These are phyloP conservation scores for Brachionus plicatilis DNA, from an alignment of 1,140 invertebrate genomes.

Conservation along the genomic window DNA sequence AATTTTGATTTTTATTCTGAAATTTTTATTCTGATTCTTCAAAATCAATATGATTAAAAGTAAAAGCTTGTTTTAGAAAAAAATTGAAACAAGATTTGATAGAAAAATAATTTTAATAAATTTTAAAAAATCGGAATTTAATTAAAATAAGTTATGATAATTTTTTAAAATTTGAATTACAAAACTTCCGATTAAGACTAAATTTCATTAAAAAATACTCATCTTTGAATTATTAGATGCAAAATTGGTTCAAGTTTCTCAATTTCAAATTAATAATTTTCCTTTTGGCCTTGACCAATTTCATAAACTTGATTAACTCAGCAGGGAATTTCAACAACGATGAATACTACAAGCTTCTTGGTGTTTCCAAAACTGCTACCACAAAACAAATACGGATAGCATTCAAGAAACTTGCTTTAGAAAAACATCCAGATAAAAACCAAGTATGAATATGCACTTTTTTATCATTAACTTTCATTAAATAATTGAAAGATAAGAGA, in stretches of 20 bases:
- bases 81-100: not conserved
- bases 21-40: no score
- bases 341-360: constrained; percentile 67
- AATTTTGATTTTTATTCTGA: no score
- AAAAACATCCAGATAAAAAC: constrained; percentile 78
- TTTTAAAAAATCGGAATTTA: not conserved
- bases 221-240: not conserved
- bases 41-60: no score
- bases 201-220: not conserved
- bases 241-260: not conserved
- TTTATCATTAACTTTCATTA: not conserved
- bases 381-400: constrained; percentile 71
- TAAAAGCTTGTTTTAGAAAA: no score
- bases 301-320: not conserved
- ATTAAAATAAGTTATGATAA: constrained; percentile 25
- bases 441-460: constrained; percentile 49
- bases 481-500: not conserved
- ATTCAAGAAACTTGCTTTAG: constrained; percentile 73
- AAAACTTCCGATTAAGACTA: no score
- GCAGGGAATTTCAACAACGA: constrained; percentile 42
- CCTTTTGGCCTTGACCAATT: not conserved
- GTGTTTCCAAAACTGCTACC: constrained; percentile 65
- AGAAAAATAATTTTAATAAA: not conserved
- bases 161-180: not conserved
- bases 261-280: not conserved